phyloP scores from a whole-genome alignment of 2,797 vertebrate species.

The Telmatherina bonti region DNA sequence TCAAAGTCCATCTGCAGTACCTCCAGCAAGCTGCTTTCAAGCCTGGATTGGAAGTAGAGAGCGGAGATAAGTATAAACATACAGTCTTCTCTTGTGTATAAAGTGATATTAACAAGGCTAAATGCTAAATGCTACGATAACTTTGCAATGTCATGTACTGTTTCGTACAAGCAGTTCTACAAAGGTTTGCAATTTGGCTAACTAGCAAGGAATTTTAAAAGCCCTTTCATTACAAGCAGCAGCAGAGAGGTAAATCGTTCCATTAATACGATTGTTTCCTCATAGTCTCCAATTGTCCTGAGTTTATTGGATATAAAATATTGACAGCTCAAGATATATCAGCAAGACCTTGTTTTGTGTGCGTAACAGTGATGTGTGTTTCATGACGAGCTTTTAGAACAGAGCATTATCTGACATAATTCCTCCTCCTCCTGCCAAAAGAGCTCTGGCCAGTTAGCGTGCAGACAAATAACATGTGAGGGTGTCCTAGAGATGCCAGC shows the following conservation, averaged over 20 bases:
- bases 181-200: neutral
- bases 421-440: neutral
- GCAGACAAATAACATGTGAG: neutral
- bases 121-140: neutral
- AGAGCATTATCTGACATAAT: neutral
- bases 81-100: neutral
- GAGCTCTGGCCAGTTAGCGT: neutral
- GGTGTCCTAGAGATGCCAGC: neutral
- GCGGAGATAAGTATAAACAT: conserved; percentile 8
- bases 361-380: neutral
- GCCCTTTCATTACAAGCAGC: neutral
- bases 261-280: neutral
- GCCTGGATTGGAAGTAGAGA: conserved; percentile 59
- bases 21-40: conserved; percentile 82
- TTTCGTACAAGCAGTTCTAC: neutral
- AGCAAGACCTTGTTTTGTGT: neutral
- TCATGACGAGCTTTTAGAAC: neutral
- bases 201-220: neutral
- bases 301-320: neutral
- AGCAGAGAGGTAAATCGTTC: neutral
- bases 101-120: neutral
- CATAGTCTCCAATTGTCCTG: neutral
- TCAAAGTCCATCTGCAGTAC: conserved; percentile 95
- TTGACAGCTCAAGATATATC: neutral
- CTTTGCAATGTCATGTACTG: neutral